Percentiles rank a stretch among this genome's conserved stretches.
Conservation (phyloP, 2,888 invertebrate species). For the Apamea monoglypha region DNA sequence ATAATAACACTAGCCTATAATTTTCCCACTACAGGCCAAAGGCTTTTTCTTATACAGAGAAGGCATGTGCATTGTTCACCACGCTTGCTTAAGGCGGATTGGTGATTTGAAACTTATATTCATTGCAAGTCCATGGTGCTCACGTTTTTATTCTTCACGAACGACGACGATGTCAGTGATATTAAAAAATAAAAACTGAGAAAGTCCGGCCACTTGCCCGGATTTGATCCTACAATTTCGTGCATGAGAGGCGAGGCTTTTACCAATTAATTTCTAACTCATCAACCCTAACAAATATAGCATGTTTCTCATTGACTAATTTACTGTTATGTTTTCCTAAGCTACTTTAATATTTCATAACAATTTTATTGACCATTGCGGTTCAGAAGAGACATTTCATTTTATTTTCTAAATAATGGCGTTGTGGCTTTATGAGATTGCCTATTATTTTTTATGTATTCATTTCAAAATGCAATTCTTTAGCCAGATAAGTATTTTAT, state of each 20-base stretch:
- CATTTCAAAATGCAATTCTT: no score
- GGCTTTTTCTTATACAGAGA: neutral
- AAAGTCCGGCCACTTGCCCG: neutral
- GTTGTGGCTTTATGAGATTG: neutral
- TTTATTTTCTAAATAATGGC: constrained; percentile 22
- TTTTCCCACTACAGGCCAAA: neutral
- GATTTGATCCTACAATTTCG: neutral
- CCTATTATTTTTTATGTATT: neutral
- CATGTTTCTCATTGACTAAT: constrained; percentile 30
- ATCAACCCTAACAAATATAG: constrained; percentile 21
- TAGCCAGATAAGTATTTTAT: neutral
- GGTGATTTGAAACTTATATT: neutral
- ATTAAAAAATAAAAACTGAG: neutral
- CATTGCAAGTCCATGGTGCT: neutral
- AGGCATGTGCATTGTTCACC: neutral
- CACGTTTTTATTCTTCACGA: neutral
- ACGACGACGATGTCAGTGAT: no score
- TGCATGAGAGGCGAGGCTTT: neutral
- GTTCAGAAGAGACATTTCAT: constrained; percentile 22
- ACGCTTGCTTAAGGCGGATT: neutral
- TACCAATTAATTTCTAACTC: neutral
- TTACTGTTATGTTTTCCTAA: constrained; percentile 46
- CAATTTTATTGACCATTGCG: constrained; percentile 56
- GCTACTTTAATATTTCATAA: constrained; percentile 46
- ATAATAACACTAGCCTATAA: neutral